Evolutionary conservation across 2,113 vertebrate genomes (phyloP).

Genomic region (Nibea coibor): DNA sequence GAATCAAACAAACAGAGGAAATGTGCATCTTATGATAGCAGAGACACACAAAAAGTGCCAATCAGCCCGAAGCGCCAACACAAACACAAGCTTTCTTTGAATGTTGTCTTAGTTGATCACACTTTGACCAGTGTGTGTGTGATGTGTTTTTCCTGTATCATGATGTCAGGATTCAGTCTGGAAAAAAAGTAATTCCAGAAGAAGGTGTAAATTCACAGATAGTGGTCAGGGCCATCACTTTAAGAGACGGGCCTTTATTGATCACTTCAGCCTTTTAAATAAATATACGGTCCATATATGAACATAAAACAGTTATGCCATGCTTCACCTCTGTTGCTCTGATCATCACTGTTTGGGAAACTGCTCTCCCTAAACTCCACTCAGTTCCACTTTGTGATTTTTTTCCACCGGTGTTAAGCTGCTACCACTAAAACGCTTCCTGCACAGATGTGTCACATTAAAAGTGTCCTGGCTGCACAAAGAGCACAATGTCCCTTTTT

Average conservation of each 20-base stretch:
- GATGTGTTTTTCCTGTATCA: not conserved
- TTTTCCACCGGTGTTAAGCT: not conserved
- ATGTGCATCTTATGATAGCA: conserved; percentile 29
- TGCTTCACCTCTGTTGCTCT: too few species aligned
- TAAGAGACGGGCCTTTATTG: not conserved
- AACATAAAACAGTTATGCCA: too few species aligned
- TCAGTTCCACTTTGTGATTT: not conserved
- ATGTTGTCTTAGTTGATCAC: not conserved
- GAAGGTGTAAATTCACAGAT: not conserved
- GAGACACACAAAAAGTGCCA: conserved; percentile 5
- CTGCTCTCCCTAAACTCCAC: not conserved
- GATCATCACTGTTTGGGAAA: not conserved
- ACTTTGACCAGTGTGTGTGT: not conserved
- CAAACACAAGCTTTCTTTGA: not conserved
- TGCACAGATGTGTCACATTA: not conserved
- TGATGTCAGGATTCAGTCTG: not conserved
- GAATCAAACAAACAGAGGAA: conserved; percentile 38
- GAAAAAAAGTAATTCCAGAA: not conserved
- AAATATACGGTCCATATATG: not conserved
- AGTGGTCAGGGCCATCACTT: not conserved
- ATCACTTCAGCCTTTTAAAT: not conserved
- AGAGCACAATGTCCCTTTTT: not conserved
- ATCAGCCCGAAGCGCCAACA: conserved; percentile 11
- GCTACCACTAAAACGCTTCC: not conserved
- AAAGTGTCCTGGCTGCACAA: not conserved